Conservation (phyloP, 2,888 invertebrate genomes). For the Aphidius colemani region DNA sequence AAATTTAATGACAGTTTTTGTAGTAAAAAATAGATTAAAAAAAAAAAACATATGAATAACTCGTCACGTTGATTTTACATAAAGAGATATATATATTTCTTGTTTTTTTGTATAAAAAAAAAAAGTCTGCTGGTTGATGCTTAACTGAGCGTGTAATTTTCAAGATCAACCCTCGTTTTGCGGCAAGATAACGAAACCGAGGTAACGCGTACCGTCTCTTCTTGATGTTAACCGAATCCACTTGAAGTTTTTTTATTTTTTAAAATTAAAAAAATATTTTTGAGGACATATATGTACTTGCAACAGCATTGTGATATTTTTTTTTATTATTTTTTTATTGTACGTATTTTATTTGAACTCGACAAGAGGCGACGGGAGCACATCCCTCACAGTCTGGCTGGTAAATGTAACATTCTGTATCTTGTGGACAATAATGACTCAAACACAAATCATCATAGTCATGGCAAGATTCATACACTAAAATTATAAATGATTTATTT, state of each 20-base stretch:
- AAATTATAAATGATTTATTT: constrained; percentile 35
- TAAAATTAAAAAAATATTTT: not conserved
- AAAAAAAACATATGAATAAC: constrained; percentile 4
- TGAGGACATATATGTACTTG: constrained; percentile 5
- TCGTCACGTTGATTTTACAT: too few species aligned
- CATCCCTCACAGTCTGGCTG: constrained; percentile 47
- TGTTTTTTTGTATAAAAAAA: too few species aligned
- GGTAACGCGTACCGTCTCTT: constrained; percentile 25
- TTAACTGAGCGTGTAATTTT: constrained; percentile 31
- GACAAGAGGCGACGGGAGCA: constrained; percentile 40
- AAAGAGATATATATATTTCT: not conserved
- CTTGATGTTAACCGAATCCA: constrained; percentile 29
- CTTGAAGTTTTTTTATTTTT: not conserved
- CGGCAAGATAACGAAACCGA: constrained; percentile 31
- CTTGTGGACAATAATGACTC: constrained; percentile 47
- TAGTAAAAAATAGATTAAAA: constrained; percentile 2
- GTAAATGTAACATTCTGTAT: constrained; percentile 48
- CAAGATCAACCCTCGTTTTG: constrained; percentile 28
- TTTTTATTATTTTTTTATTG: not conserved
- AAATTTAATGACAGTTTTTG: not conserved
- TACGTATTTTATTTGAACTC: not conserved
- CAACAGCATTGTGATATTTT: constrained; percentile 14
- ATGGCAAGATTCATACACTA: constrained; percentile 49
- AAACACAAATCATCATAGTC: constrained; percentile 43
- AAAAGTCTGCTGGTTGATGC: constrained; percentile 7